phyloP scores from a whole-genome alignment of 2,797 vertebrate species.

The Pangasius krempfi region DNA sequence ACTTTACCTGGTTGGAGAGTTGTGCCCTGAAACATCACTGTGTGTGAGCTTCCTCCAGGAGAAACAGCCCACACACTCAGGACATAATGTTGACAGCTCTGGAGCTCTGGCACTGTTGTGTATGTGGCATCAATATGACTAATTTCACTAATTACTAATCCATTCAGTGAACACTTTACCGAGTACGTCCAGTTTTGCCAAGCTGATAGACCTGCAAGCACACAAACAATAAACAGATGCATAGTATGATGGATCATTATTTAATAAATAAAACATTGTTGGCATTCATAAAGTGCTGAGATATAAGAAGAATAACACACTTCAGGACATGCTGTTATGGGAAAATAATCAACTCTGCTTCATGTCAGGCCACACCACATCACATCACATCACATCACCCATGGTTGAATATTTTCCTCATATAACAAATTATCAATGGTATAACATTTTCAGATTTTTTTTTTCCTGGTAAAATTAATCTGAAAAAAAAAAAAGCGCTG shows the following conservation, averaged over 20 bases:
- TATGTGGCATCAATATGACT: conserved; percentile 61
- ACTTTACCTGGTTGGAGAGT: conserved; percentile 72
- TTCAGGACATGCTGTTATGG: neutral
- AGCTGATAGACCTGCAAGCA: conserved; percentile 69
- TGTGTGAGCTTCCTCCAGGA: conserved; percentile 70
- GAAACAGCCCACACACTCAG: conserved; percentile 73
- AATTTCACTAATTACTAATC: conserved; percentile 53
- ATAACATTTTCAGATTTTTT: neutral
- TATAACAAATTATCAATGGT: neutral
- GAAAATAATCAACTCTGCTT: neutral
- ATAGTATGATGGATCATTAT: neutral
- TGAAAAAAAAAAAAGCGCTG: too few relatives aligned
- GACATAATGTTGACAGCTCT: conserved; percentile 60
- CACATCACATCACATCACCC: neutral
- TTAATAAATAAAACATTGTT: neutral
- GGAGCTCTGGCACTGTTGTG: conserved; percentile 61
- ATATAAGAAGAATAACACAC: neutral
- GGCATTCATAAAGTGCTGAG: neutral
- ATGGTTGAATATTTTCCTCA: neutral
- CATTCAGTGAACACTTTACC: conserved; percentile 63
- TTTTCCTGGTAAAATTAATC: neutral
- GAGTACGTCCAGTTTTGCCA: conserved; percentile 81
- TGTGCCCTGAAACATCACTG: conserved; percentile 67
- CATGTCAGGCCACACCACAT: neutral
- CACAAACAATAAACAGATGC: neutral